Percentiles rank a stretch among this genome's conserved stretches.
These are phyloP conservation scores for Gopherus flavomarginatus DNA, from an alignment of 2,113 vertebrate genomes.

Conservation along the genomic window DNA sequence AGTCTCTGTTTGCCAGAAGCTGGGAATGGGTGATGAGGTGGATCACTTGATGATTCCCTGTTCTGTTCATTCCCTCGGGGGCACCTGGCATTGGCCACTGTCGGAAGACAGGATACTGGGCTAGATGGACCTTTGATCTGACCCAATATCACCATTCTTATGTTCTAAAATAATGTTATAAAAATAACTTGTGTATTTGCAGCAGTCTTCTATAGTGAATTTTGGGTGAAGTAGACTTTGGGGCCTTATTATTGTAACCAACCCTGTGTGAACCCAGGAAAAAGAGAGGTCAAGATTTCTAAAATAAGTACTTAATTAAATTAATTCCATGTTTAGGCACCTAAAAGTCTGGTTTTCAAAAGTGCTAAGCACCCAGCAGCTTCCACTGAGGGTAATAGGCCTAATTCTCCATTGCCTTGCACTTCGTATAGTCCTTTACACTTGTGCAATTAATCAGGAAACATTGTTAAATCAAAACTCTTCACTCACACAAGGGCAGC, in stretches of 20 bases:
- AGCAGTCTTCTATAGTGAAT: neutral
- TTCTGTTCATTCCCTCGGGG: too few relatives aligned
- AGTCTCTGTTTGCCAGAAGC: too few relatives aligned
- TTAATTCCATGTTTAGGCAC: neutral
- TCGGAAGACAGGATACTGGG: too few relatives aligned
- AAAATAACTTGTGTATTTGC: neutral
- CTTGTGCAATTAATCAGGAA: neutral
- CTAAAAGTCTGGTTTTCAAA: neutral
- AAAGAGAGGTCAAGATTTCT: neutral
- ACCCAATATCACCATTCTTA: too few relatives aligned
- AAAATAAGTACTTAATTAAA: neutral
- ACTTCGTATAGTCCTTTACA: neutral
- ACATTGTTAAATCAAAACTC: neutral
- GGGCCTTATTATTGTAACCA: neutral
- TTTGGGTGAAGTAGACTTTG: neutral
- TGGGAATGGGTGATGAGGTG: too few relatives aligned
- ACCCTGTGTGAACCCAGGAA: neutral
- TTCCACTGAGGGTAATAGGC: neutral
- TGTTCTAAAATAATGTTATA: neutral
- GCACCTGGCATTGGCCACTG: too few relatives aligned
- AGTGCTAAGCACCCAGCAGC: neutral
- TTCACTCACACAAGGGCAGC: neutral
- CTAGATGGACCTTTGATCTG: too few relatives aligned
- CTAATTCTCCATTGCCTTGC: neutral
- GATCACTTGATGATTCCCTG: too few relatives aligned